Evolutionary conservation across 2,888 invertebrate genomes (phyloP).

Genomic region (Cryptus viduatorius): DNA sequence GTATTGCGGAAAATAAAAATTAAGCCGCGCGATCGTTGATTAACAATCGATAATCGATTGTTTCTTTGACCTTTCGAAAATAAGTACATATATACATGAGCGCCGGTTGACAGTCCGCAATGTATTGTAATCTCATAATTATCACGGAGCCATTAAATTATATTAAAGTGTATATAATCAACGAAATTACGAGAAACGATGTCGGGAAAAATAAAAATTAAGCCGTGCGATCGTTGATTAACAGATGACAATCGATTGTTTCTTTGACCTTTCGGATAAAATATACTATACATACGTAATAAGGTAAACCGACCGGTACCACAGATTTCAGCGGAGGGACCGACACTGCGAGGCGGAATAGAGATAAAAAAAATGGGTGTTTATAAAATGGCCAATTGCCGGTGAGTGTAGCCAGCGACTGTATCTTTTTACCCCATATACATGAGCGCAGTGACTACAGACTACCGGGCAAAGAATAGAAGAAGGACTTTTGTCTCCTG

Average conservation of each 20-base stretch:
- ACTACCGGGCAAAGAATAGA: neutral
- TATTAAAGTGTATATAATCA: neutral
- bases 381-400: neutral
- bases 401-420: slow-evolving; percentile 10
- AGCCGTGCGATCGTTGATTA: neutral
- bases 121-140: slow-evolving; percentile 25
- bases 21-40: neutral
- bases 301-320: neutral
- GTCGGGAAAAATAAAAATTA: neutral
- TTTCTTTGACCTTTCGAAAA: neutral
- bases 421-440: neutral
- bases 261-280: neutral
- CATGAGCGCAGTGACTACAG: neutral
- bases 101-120: neutral
- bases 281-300: neutral
- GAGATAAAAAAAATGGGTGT: neutral
- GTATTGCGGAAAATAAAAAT: neutral
- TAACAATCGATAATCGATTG: neutral
- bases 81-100: neutral
- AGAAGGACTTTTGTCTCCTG: slow-evolving; percentile 18
- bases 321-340: neutral
- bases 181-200: neutral
- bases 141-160: neutral
- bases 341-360: neutral
- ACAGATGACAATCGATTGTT: neutral